Base-by-base conservation (phyloP, 2,113 vertebrate species). In the Mesoclemmys tuberculata region DNA sequence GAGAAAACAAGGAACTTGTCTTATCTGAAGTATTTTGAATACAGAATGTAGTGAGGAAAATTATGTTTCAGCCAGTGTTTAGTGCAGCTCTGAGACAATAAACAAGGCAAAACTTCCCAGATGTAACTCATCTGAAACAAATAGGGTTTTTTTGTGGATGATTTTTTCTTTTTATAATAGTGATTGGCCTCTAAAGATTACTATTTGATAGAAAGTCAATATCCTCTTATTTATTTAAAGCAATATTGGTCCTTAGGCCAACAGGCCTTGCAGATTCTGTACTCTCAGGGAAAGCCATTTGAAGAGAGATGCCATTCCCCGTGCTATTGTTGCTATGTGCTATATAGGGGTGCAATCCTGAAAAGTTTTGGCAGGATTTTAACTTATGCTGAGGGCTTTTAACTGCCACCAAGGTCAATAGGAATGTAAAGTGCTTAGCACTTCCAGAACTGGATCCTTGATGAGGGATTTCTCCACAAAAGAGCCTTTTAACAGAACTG, bases 11-110 rank as follows among this genome's bases (percentile, higher is more conserved):
- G 18, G 1, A 22, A 44, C 92, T 95, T 68, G 5, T 90, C 51
- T 90, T 41, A 79, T 81, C 93, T 46, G 22, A 75, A 46, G 38
- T 41, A 75, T 27, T 38, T 27, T 75, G 41, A 44, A 75, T 75
- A 27, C 22, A 75, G 41, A 75, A 81, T 21, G 9, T 0, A 61
- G 18, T 61, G 54, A 27, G 38, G 31, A 0, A 0, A 85, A 26
- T 80, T 51, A 6, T 79, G 64, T 78, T 84, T 54, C 16, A 93
- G 51, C 11, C 44, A 75, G 82, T 80, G 64, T 0, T 2, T 64
- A 54, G 46, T 85, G 55, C 46, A 90, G 56, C 11, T 90, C 74
- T 75, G 92, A 80, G 31, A 48, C 79, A 91, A 10, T 71, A 64
- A 44, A 24, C 74, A 75, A 75, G 41, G 41, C 41, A 27, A 44